Conservation (phyloP, 1,140 invertebrate genomes). For the Sitobion miscanthi region DNA sequence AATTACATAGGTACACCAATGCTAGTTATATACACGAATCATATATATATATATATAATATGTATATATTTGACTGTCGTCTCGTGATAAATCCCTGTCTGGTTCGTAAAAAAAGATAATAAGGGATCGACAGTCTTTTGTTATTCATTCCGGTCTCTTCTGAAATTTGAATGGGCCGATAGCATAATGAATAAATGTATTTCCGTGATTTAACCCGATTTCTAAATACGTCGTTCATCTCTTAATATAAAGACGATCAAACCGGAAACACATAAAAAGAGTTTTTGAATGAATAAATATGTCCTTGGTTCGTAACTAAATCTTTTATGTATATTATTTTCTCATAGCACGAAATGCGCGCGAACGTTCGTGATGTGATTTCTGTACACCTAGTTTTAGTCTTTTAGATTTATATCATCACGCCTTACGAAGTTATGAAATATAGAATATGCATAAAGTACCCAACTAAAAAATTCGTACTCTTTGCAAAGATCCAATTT, state of each 20-base stretch:
- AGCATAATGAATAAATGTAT: conserved; percentile 2
- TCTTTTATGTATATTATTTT: conserved; percentile 33
- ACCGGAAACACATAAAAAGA: conserved; percentile 51
- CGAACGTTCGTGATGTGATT: background rate
- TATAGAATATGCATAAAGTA: background rate
- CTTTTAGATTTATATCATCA: background rate
- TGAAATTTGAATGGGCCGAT: conserved; percentile 19
- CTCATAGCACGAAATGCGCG: background rate
- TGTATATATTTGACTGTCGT: background rate
- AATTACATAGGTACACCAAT: background rate
- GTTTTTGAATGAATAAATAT: background rate
- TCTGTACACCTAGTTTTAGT: background rate
- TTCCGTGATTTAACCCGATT: conserved; percentile 51
- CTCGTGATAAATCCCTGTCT: conserved; percentile 17
- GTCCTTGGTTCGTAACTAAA: conserved; percentile 41
- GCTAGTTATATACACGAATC: background rate
- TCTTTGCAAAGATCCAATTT: background rate
- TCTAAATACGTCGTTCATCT: conserved; percentile 27
- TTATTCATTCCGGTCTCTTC: conserved; percentile 40
- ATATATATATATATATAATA: background rate
- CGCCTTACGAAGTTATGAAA: background rate
- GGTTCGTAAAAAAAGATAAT: conserved; percentile 8
- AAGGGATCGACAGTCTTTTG: conserved; percentile 44
- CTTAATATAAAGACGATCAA: background rate
- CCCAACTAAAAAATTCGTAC: background rate